Evolutionary conservation across 2,888 invertebrate genomes (phyloP).

Genomic region (Hylaea fasciaria): DNA sequence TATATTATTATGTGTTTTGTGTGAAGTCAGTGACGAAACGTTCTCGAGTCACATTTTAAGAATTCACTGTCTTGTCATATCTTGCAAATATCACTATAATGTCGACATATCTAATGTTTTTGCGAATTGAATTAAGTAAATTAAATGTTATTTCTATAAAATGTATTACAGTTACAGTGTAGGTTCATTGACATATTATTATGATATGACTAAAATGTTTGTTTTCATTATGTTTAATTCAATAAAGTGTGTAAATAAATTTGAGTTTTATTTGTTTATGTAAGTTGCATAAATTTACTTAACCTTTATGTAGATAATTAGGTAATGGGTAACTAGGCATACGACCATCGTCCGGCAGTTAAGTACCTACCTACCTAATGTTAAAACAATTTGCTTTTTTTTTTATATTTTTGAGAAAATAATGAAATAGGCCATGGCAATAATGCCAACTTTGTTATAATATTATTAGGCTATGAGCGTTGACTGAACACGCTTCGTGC

Average conservation of each 20-base stretch:
- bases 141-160: constrained; percentile 76
- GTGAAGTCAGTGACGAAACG: constrained; percentile 10
- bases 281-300: no score
- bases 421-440: no score
- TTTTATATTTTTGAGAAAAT: no score
- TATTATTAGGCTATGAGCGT: no score
- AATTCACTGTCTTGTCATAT: constrained; percentile 71
- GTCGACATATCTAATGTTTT: constrained; percentile 82
- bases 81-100: constrained; percentile 78
- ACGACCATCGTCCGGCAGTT: no score
- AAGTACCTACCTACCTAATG: no score
- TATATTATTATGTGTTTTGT: constrained; percentile 36
- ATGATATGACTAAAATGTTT: constrained; percentile 68
- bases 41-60: constrained; percentile 38
- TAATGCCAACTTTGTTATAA: no score
- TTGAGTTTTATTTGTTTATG: constrained; percentile 43
- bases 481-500: no score
- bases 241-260: constrained; percentile 85
- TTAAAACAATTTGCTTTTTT: no score
- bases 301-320: no score
- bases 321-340: no score
- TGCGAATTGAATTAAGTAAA: constrained; percentile 79
- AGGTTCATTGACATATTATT: constrained; percentile 74
- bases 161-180: constrained; percentile 71
- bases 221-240: constrained; percentile 83